These are phyloP conservation scores for Steatornis caripensis DNA, from an alignment of 2,113 vertebrate species.

Conservation along the genomic window DNA sequence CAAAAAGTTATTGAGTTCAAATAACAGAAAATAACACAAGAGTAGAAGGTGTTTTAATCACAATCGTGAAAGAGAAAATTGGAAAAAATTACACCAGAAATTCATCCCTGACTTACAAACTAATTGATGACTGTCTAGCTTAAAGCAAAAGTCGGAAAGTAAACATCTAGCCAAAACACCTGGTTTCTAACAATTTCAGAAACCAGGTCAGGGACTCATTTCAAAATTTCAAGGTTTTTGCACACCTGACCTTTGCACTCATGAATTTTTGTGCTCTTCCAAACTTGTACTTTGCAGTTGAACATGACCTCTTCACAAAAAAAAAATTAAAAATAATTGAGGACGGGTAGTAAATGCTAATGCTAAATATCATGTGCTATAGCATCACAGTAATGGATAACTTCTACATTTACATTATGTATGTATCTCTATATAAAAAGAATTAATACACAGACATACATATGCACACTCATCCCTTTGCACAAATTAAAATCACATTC, in stretches of 20 bases:
- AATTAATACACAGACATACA: background rate
- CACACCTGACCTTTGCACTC: background rate
- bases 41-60: constrained; percentile 22
- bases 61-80: background rate
- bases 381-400: background rate
- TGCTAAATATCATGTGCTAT: background rate
- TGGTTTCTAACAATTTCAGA: background rate
- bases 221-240: background rate
- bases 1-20: background rate
- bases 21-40: background rate
- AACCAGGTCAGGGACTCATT: background rate
- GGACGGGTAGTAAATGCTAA: background rate
- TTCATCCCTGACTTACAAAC: background rate
- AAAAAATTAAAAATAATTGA: background rate
- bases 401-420: background rate
- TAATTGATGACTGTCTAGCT: background rate
- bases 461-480: background rate
- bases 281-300: background rate
- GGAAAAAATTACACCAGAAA: background rate
- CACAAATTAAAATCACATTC: background rate
- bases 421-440: background rate
- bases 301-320: background rate
- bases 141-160: background rate
- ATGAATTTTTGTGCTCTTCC: background rate
- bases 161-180: background rate